Evolutionary conservation across 1,140 invertebrate species (phyloP), one percentile per base, ranked within the genome.

Genomic region (Xylocopa sonorina): DNA sequence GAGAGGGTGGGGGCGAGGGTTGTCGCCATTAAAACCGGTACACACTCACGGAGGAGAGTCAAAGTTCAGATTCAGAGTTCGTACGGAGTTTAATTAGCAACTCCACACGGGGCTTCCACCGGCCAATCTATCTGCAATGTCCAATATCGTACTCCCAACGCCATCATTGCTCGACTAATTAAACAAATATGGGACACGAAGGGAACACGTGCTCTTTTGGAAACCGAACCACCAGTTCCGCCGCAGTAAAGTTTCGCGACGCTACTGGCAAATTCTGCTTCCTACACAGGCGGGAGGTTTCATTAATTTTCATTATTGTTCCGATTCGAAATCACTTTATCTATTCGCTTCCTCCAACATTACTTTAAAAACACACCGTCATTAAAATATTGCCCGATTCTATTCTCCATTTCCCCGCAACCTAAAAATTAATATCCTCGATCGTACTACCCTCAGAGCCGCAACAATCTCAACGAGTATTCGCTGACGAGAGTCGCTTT

Each of bases 71-170:
- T n/a, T n/a, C 27, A 24, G 68, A 82, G 82, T 84, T 82, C 75
- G 80, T 81, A 77, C 68, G 27, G 80, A 89, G 88, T 90, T 89
- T 89, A 88, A 89, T 90, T 89, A 89, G 86, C 83, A 77, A 83
- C 80, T 87, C 87, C 85, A 76, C 77, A 82, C 87, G 88, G 82
- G 84, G 6, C 80, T 72, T 78, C 71, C 10, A 60, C 82, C 84
- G 73, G 87, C 86, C 87, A 87, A 90, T 90, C 87, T 89, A 90
- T 89, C 82, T 85, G 81, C 84, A 85, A 88, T 86, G 82, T 86
- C 81, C 80, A 76, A 75, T 82, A 74, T 64, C 78, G 67, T 76
- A 58, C 80, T 72, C 68, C 34, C 60, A 71, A 29, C 58, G 55
- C 77, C 55, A 78, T 73, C 80, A 27, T 55, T 50, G 79, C 80